Base-by-base conservation (phyloP, 1,140 invertebrate species). In the Arion vulgaris region DNA sequence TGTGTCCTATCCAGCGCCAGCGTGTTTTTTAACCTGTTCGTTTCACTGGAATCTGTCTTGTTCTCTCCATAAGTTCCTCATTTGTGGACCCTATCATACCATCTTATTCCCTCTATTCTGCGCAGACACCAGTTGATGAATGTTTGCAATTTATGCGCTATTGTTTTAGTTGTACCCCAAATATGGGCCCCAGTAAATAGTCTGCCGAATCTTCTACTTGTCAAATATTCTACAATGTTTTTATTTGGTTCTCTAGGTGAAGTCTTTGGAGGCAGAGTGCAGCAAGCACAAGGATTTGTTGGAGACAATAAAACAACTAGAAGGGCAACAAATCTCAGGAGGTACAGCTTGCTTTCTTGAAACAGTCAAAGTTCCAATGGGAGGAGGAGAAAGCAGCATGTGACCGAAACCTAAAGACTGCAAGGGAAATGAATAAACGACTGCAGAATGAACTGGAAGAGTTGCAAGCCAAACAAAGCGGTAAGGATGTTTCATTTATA, bases 361-460 rank as follows among this genome's bases (percentile, higher is more conserved):
- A 23, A n/a, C 11, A n/a, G 5, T 62, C 57, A 62, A 9, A 49
- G 9, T 13, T 39, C 23, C 38, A 45, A 49, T 45, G 39, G 38
- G 72, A 74, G 17, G 72, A 74, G 15, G 72, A 74, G 23, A 74
- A 45, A 34, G 13, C 11, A 41, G 15, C 36, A 19, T 49, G 19
- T 17, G 11, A 28, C 1, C n/a, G 17, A 9, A 74, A 74, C 38
- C n/a, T 74, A 39, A 34, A 41, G 39, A 41, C 39, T 5, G 38
- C 41, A 19, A 74, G 72, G n/a, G 72, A 49, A 15, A 74, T 28
- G n/a, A 74, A 74, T 28, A 28, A 39, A 49, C 36, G 34, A 19
- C 41, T 74, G 72, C 15, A 28, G n/a, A 15, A 41, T 39, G n/a
- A 41, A 28, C 72, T 74, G 41, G 72, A 74, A n/a, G 72, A 74